These are phyloP conservation scores for Epicampocera succincta DNA, from an alignment of 2,888 invertebrate genomes.

Conservation along the genomic window DNA sequence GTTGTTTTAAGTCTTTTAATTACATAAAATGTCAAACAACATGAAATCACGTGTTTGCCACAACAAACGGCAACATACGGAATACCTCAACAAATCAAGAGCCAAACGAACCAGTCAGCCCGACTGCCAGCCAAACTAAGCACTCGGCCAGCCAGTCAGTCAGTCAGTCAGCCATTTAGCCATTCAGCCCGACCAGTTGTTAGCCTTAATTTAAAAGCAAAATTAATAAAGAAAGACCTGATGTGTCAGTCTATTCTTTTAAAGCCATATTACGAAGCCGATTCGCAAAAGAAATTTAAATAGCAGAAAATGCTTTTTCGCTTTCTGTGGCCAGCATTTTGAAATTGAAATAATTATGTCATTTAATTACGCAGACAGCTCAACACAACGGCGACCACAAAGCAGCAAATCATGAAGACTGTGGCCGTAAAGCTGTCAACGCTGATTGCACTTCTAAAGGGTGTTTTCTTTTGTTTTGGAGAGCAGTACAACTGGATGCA, in stretches of 20 bases:
- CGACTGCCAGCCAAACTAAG: background rate
- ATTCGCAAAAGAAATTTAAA: conserved; percentile 41
- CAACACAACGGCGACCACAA: conserved; percentile 59
- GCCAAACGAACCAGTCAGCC: conserved; percentile 1
- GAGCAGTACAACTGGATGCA: too few species aligned
- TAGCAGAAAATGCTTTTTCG: conserved; percentile 24
- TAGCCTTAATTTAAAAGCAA: background rate
- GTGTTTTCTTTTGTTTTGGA: too few species aligned
- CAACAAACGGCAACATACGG: conserved; percentile 34
- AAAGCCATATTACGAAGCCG: conserved; percentile 27
- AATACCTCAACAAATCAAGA: conserved; percentile 50
- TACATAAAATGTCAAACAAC: conserved; percentile 68
- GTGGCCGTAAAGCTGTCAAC: conserved; percentile 64
- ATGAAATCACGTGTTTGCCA: conserved; percentile 69
- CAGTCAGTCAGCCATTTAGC: background rate
- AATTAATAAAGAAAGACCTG: background rate
- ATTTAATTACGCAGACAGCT: conserved; percentile 80
- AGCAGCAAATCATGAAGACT: conserved; percentile 49
- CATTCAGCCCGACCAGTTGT: too few species aligned
- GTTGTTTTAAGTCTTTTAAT: conserved; percentile 63
- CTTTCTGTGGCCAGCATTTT: conserved; percentile 63
- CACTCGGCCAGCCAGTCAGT: background rate
- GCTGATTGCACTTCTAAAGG: conserved; percentile 36
- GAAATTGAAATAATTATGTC: conserved; percentile 81
- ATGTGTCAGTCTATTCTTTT: conserved; percentile 34